Base-by-base conservation (phyloP, 2,113 vertebrate species). In the Sardina pilchardus region DNA sequence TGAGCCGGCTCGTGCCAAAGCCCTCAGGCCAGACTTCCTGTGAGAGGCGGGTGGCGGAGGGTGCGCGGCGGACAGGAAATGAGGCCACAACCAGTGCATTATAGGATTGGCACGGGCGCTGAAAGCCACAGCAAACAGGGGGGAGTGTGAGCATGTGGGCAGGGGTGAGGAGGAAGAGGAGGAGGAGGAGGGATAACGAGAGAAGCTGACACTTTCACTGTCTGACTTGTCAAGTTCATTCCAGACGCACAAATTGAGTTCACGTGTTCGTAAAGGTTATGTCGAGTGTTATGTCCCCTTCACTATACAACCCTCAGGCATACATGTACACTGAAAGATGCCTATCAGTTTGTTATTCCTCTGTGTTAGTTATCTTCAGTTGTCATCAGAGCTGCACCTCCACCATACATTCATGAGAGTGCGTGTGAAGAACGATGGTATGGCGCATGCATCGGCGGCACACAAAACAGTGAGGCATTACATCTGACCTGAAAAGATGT, bases 21-120 rank as follows among this genome's bases (percentile, higher is more conserved):
- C 56, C 43, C 47, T 81, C 81, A 36, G 43, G 42, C 43, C 81
- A 48, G 80, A 59, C 84, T 48, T 67, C 56, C 85, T 83, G 85
- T 45, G 17, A 50, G 39, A 75, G 83, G 78, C 26, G 71, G 71
- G 26, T 10, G 30, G 26, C 12, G 14, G 71, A 78, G 71, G 71
- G 30, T 36, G 71, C 16, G 71, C 34, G 48, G 47, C 24, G 8
- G 56, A 75, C 88, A 88, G 87, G 84, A 89, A 86, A 86, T 84
- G 26, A 85, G 85, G 86, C 16, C 50, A 50, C 50, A 85, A 86
- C 56, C 83, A 84, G 86, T 48, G 86, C 88, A 81, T 90, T 86
- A 80, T 63, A 83, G 83, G 71, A 81, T 59, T 89, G 87, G 87
- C 85, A 85, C 6, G 5, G 56, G 53, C 50, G 56, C 53, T 19